Evolutionary conservation across 2,797 vertebrate genomes (phyloP).

Genomic region (Falco concolor): DNA sequence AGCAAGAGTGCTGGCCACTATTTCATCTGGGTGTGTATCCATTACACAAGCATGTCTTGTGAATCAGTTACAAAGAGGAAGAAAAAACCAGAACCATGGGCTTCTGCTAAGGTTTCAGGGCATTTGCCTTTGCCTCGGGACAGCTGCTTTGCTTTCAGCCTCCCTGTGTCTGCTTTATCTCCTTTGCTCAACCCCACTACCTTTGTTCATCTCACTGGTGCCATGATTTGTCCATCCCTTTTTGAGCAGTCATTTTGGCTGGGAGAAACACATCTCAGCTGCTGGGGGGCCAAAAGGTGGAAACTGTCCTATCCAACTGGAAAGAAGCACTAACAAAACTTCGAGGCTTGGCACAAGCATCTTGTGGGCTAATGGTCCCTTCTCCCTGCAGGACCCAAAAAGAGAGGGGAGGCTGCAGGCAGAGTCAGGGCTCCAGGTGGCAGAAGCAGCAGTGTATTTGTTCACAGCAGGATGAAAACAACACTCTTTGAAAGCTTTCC

Average conservation of each 20-base stretch:
- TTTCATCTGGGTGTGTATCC: background rate
- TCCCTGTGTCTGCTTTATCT: background rate
- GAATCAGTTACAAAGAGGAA: background rate
- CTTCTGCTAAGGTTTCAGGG: background rate
- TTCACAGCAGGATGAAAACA: background rate
- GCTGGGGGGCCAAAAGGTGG: background rate
- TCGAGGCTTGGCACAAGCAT: background rate
- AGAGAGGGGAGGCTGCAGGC: background rate
- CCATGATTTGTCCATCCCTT: background rate
- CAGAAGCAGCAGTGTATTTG: background rate
- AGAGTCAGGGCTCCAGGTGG: background rate
- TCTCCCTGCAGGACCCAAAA: background rate
- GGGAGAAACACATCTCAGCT: background rate
- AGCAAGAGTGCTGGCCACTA: background rate
- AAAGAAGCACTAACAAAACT: background rate
- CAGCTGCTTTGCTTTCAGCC: background rate
- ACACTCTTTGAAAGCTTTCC: background rate
- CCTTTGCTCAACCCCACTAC: background rate
- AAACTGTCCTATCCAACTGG: background rate
- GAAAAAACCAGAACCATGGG: background rate
- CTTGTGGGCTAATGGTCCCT: background rate
- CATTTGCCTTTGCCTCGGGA: no score
- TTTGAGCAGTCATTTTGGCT: background rate
- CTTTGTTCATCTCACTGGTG: background rate
- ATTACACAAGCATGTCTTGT: background rate